Evolutionary conservation across 2,888 invertebrate genomes (phyloP).

Genomic region (Entomobrya multifasciata): DNA sequence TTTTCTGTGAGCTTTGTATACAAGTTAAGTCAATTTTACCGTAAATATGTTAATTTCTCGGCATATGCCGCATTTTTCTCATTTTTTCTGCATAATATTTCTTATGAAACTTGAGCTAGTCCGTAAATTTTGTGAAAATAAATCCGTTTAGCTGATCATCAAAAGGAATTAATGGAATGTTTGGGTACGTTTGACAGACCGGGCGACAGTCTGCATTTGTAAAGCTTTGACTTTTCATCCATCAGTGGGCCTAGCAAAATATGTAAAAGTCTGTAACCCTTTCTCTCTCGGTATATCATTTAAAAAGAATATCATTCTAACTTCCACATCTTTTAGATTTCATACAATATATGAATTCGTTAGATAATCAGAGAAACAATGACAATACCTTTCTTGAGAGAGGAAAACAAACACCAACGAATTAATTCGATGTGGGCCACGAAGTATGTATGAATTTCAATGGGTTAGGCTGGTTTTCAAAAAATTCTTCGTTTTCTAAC

Average conservation of each 20-base stretch:
- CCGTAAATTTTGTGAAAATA: slow-evolving; percentile 58
- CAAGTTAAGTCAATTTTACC: too few relatives aligned
- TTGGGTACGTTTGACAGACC: slow-evolving; percentile 28
- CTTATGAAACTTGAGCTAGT: slow-evolving; percentile 53
- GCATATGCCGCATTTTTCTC: background rate
- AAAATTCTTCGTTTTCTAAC: background rate
- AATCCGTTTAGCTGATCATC: slow-evolving; percentile 54
- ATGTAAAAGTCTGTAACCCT: too few relatives aligned
- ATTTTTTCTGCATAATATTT: background rate
- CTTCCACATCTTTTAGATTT: too few relatives aligned
- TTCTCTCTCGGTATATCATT: too few relatives aligned
- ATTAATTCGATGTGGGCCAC: too few relatives aligned
- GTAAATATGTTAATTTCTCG: slow-evolving; percentile 8
- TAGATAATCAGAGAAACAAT: too few relatives aligned
- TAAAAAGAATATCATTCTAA: too few relatives aligned
- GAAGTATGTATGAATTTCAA: slow-evolving; percentile 57
- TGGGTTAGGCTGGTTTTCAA: slow-evolving; percentile 22
- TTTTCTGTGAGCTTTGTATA: too few relatives aligned
- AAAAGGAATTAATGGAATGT: slow-evolving; percentile 26
- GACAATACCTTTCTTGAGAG: too few relatives aligned
- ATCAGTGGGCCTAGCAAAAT: background rate
- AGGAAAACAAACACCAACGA: too few relatives aligned
- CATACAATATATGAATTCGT: too few relatives aligned
- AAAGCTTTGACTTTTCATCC: background rate
- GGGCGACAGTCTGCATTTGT: slow-evolving; percentile 48